Evolutionary conservation across 1,140 invertebrate genomes (phyloP).

Genomic region (Drosophila tsacasi): DNA sequence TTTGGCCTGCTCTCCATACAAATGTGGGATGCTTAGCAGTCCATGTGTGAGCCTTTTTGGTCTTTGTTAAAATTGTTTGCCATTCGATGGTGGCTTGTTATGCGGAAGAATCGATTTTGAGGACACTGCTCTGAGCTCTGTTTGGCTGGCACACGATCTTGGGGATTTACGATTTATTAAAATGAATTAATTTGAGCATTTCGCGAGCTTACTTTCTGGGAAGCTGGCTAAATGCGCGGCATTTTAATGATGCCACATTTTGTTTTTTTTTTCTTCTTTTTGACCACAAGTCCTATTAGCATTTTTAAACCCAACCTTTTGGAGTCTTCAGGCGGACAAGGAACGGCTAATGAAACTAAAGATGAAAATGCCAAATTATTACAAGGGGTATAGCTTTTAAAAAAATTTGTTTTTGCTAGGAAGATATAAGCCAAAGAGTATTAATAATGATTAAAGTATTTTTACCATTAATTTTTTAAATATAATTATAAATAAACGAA

Average conservation of each 20-base stretch:
- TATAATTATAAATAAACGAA: too few relatives aligned
- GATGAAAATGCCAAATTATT: conserved; percentile 17
- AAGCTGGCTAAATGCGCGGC: conserved; percentile 55
- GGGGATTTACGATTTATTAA: conserved; percentile 73
- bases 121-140: conserved; percentile 3
- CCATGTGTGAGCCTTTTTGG: conserved; percentile 57
- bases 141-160: conserved; percentile 50
- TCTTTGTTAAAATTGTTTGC: conserved; percentile 62
- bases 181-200: conserved; percentile 82
- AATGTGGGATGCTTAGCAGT: conserved; percentile 42
- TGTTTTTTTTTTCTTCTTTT: conserved; percentile 5
- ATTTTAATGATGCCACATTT: conserved; percentile 73
- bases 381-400: neutral
- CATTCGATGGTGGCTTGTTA: conserved; percentile 40
- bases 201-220: conserved; percentile 34
- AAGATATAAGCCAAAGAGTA: neutral
- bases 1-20: conserved; percentile 41
- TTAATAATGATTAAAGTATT: neutral
- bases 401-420: neutral
- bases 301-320: conserved; percentile 62
- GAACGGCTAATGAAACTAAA: conserved; percentile 24
- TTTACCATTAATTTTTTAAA: neutral
- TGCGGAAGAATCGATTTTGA: conserved; percentile 70
- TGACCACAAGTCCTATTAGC: conserved; percentile 60
- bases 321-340: neutral